These are phyloP conservation scores for Paradisaea rubra DNA, from an alignment of 2,113 vertebrate species.

Conservation along the genomic window DNA sequence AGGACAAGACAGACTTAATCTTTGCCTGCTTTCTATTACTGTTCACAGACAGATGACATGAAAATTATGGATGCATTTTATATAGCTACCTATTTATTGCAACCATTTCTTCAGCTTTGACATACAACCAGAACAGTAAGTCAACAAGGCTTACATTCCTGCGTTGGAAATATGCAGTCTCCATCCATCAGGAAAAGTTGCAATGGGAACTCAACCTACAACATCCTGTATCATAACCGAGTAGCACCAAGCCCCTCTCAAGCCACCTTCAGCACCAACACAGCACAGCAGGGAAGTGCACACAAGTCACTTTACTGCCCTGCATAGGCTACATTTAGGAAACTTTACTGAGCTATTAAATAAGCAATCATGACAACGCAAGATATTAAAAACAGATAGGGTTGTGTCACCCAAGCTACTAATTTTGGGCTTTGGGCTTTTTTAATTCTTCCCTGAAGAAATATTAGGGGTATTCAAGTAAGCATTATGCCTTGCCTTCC, in stretches of 20 bases:
- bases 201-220: neutral
- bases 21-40: neutral
- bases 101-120: neutral
- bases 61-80: neutral
- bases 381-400: conserved; percentile 75
- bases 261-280: neutral
- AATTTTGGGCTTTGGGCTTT: neutral
- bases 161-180: neutral
- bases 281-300: conserved; percentile 7
- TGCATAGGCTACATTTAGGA: conserved; percentile 60
- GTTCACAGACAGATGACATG: neutral
- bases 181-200: neutral
- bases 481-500: neutral
- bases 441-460: neutral
- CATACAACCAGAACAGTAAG: neutral
- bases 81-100: neutral
- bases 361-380: conserved; percentile 79
- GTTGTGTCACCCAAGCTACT: neutral
- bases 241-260: neutral
- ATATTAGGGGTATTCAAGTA: neutral
- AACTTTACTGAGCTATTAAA: conserved; percentile 85
- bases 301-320: conserved; percentile 70
- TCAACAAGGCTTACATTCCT: neutral
- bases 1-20: neutral
- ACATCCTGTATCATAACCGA: neutral